Evolutionary conservation across 1,140 invertebrate genomes (phyloP), one percentile per base, ranked within the genome.

Genomic region (Pogonomyrmex barbatus): DNA sequence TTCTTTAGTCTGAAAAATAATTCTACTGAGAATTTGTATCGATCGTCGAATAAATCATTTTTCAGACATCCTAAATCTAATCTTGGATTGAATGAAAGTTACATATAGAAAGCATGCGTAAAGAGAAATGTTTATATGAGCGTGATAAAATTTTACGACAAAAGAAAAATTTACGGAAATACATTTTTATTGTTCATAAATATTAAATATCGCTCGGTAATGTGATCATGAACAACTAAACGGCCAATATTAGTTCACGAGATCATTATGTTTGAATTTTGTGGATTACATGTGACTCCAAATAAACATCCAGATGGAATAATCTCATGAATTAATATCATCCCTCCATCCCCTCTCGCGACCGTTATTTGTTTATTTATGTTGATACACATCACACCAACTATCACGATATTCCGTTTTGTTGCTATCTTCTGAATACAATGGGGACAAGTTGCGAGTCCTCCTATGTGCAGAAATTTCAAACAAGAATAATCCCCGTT

Each of bases 251-350:
- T 81, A 81, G n/a, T 56, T 24, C 42, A 3, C 58, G 58, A 42
- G 50, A 81, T 81, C 24, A 65, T 68, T 42, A 81, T 9, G 12
- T 70, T 70, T 70, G 78, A 56, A 70, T 56, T 8, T 42, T 30
- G 50, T 45, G 36, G 33, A 70, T 70, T 70, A 65, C 52, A 67
- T 50, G 36, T 54, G 77, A 68, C 62, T 70, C 24, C 10, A 42
- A 58, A 70, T 45, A 81, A 81, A 68, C 36, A 10, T 17, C 50
- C 39, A 45, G 39, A 33, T 56, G 47, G 63, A 56, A 81, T 56
- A 70, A 81, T 70, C 50, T 58, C 62, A 65, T 47, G 78, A 81
- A 81, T 81, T 81, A 81, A 70, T 70, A 70, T 42, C 63, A 33
- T 45, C 24, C 65, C 6, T 54, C 36, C 12, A 4, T 42, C 12